Evolutionary conservation across 2,113 vertebrate genomes (phyloP).

Genomic region (Burhinus bistriatus): DNA sequence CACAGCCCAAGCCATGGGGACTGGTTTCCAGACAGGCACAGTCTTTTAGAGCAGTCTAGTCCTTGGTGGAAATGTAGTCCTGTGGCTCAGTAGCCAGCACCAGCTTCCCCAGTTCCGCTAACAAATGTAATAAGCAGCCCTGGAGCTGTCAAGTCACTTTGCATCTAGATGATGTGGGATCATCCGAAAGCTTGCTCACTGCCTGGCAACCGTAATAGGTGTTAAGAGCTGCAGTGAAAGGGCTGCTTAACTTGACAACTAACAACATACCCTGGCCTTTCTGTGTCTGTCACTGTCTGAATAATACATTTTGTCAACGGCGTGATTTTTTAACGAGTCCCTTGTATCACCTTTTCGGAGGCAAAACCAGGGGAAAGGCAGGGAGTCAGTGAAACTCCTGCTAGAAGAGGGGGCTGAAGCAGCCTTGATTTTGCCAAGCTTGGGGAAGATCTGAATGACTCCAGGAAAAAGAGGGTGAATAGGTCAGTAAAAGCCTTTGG

Average conservation of each 20-base stretch:
- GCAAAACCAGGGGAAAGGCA: not conserved
- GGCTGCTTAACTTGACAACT: constrained; percentile 4
- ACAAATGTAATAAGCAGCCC: not conserved
- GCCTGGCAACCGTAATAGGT: constrained; percentile 15
- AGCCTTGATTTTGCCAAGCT: not conserved
- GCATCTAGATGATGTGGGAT: not conserved
- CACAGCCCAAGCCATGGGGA: rapidly evolving
- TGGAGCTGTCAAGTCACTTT: constrained; percentile 8
- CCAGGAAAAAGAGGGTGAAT: not conserved
- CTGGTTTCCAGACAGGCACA: not conserved
- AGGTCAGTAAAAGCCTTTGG: not conserved
- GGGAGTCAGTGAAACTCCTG: not conserved
- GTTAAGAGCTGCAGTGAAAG: not conserved
- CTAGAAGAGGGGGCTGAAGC: not conserved
- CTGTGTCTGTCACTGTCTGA: not conserved
- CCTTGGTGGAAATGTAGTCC: not conserved
- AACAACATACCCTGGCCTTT: not conserved
- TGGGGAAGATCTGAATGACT: not conserved
- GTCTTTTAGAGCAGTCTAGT: not conserved
- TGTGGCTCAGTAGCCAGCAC: not conserved
- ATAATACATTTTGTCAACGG: not conserved
- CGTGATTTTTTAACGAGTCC: not conserved
- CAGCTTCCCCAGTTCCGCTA: not conserved
- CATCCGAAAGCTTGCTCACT: not conserved
- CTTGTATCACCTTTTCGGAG: not conserved